phyloP scores from a whole-genome alignment of 2,888 invertebrate species.

The Cantharis rustica region DNA sequence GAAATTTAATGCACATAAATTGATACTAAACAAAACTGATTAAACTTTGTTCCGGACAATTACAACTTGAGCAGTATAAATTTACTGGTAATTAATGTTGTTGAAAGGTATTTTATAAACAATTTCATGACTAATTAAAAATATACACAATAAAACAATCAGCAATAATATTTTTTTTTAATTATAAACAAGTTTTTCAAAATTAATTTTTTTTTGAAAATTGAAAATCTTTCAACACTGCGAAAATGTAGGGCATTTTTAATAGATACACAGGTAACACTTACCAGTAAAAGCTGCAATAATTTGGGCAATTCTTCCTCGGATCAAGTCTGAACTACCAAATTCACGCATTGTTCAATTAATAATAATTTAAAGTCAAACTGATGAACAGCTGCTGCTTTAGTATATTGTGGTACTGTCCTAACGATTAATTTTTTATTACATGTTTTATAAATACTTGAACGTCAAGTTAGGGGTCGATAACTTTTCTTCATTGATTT shows the following conservation, averaged over 20 bases:
- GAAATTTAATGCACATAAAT: neutral
- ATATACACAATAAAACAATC: neutral
- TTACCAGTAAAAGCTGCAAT: conserved; percentile 50
- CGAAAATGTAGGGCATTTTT: neutral
- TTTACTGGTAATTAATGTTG: neutral
- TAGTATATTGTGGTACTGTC: conserved; percentile 12
- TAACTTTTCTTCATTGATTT: neutral
- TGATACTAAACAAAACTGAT: neutral
- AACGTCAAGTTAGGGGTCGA: neutral
- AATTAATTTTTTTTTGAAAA: neutral
- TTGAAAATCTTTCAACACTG: neutral
- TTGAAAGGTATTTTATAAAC: neutral
- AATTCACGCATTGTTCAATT: conserved; percentile 20
- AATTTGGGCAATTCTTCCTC: conserved; percentile 48
- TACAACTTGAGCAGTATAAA: neutral
- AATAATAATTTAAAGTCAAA: conserved; percentile 2
- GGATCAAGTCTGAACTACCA: conserved; percentile 36
- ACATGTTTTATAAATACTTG: neutral
- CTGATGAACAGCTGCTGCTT: conserved; percentile 10
- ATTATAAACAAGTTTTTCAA: neutral
- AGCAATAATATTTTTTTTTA: neutral
- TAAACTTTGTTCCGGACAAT: neutral
- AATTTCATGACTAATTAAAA: neutral
- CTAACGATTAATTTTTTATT: conserved; percentile 12
- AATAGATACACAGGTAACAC: conserved; percentile 16